Evolutionary conservation across 2,113 vertebrate species (phyloP).

Genomic region (Ascaphus truei): DNA sequence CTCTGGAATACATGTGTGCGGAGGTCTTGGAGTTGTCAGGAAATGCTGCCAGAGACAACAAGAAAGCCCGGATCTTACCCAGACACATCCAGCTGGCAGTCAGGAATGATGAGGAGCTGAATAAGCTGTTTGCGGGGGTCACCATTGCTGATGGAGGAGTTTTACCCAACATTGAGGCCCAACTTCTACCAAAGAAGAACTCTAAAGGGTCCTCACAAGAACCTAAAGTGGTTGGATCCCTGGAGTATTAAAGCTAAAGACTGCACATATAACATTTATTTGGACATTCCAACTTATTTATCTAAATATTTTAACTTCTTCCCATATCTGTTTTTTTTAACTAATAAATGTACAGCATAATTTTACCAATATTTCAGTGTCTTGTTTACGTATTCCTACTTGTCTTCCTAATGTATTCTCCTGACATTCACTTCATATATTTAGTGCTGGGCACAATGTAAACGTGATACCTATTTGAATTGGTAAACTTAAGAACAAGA

Average conservation of each 20-base stretch:
- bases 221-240: neutral
- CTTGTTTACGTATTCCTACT: too few relatives aligned
- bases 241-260: neutral
- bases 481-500: too few relatives aligned
- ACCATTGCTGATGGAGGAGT: slow-evolving; percentile 64
- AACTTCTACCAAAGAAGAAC: slow-evolving; percentile 59
- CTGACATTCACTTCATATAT: too few relatives aligned
- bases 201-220: neutral
- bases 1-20: slow-evolving; percentile 65
- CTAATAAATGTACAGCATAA: too few relatives aligned
- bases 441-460: too few relatives aligned
- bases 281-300: too few relatives aligned
- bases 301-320: too few relatives aligned
- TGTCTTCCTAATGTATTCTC: too few relatives aligned
- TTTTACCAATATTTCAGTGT: too few relatives aligned
- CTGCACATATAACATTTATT: too few relatives aligned
- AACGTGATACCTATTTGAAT: too few relatives aligned
- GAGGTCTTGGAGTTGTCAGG: slow-evolving; percentile 72
- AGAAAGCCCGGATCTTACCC: slow-evolving; percentile 56
- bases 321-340: too few relatives aligned
- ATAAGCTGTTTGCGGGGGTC: slow-evolving; percentile 54
- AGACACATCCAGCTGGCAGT: slow-evolving; percentile 69
- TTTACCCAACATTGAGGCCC: slow-evolving; percentile 57
- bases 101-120: slow-evolving; percentile 67
- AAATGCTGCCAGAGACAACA: slow-evolving; percentile 58